phyloP scores from a whole-genome alignment of 2,888 invertebrate species.

The Machimus rusticus region DNA sequence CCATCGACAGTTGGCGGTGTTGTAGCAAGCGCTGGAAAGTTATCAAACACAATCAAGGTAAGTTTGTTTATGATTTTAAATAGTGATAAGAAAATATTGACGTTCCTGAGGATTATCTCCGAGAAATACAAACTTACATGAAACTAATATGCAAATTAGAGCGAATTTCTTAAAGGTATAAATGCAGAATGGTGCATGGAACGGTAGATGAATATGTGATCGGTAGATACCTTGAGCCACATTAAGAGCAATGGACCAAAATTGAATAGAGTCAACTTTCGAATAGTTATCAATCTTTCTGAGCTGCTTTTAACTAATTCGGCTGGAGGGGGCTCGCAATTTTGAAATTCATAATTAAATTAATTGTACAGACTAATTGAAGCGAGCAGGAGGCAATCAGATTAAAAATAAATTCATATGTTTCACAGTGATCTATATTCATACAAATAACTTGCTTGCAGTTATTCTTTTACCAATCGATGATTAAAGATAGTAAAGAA shows the following conservation, averaged over 20 bases:
- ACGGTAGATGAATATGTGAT: not conserved
- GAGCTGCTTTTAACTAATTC: not conserved
- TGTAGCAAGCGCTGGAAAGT: slow-evolving; percentile 61
- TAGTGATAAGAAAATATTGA: not conserved
- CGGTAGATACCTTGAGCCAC: not conserved
- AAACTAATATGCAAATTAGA: not conserved
- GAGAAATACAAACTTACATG: not conserved
- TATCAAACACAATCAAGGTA: slow-evolving; percentile 62
- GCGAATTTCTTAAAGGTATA: not conserved
- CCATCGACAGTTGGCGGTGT: slow-evolving; percentile 62
- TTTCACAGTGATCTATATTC: not conserved
- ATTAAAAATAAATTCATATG: not conserved
- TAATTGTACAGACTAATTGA: not conserved
- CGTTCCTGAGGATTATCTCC: not conserved
- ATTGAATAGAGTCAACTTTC: not conserved
- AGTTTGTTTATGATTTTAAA: slow-evolving; percentile 49
- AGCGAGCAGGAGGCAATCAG: not conserved
- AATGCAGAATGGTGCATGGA: not conserved
- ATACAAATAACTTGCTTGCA: not conserved
- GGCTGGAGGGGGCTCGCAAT: not conserved
- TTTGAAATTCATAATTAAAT: not conserved
- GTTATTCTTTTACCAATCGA: no score
- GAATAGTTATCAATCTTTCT: not conserved
- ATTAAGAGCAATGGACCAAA: not conserved
- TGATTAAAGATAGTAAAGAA: no score